These are phyloP conservation scores for Nomada hirtipes DNA, from an alignment of 2,888 invertebrate species.

Conservation along the genomic window DNA sequence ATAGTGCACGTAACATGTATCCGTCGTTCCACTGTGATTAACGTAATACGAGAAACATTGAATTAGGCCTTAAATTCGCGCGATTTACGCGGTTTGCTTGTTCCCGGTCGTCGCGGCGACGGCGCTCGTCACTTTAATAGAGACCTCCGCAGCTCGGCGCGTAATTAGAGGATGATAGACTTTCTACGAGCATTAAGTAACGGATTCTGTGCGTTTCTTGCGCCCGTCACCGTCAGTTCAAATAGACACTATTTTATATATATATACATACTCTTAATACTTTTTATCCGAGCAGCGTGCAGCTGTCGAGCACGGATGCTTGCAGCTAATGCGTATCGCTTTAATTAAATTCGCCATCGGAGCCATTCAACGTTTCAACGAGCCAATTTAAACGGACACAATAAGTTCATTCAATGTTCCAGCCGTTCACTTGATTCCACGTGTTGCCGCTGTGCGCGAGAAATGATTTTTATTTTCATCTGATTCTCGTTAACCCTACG, in stretches of 20 bases:
- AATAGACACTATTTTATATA: too few relatives aligned
- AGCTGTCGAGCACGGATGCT: conserved; percentile 34
- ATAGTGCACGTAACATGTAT: conserved; percentile 4
- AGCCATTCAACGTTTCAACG: conserved; percentile 58
- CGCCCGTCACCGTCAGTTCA: not conserved
- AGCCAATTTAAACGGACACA: conserved; percentile 56
- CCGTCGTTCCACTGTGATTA: conserved; percentile 25
- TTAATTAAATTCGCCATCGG: conserved; percentile 58
- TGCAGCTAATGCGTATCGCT: conserved; percentile 43
- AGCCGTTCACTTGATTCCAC: conserved; percentile 33
- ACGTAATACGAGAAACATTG: conserved; percentile 52
- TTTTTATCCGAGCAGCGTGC: not conserved
- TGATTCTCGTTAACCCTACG: not conserved
- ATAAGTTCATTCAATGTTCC: conserved; percentile 50
- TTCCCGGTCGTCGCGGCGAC: not conserved
- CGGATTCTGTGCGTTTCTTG: conserved; percentile 24
- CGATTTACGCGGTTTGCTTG: conserved; percentile 44
- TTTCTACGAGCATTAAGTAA: conserved; percentile 17
- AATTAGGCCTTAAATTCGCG: conserved; percentile 49
- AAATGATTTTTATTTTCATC: not conserved
- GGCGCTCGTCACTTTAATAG: conserved; percentile 1
- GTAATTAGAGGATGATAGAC: conserved; percentile 43
- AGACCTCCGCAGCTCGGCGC: not conserved
- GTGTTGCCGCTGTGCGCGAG: conserved; percentile 9
- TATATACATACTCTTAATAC: not conserved